Conservation (phyloP, 2,797 vertebrate species). For the Manis javanica region DNA sequence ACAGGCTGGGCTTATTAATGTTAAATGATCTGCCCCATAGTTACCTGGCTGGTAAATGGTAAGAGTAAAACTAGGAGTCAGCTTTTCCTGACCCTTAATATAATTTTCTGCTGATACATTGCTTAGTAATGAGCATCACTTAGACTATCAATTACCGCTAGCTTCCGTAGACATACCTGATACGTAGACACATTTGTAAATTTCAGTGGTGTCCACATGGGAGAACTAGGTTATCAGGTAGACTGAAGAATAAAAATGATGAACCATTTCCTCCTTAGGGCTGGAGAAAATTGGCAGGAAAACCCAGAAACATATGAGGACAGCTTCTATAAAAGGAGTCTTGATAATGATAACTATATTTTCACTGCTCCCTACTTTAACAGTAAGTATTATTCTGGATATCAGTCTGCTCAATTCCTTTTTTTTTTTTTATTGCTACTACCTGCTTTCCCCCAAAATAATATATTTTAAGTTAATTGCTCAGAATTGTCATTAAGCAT, state of each 20-base stretch:
- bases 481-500: not conserved
- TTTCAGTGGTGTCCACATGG: not conserved
- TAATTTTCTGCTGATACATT: not conserved
- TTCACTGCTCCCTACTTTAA: constrained; percentile 97
- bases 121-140: not conserved
- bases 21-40: not conserved
- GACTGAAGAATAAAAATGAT: constrained; percentile 62
- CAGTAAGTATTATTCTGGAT: constrained; percentile 88
- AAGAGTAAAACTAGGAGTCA: not conserved
- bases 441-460: not conserved
- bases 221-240: constrained; percentile 2
- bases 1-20: not conserved
- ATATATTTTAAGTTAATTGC: constrained; percentile 26
- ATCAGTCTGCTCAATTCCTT: not conserved
- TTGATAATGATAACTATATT: constrained; percentile 98
- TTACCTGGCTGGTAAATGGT: not conserved
- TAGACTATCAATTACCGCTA: not conserved
- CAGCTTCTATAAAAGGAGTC: constrained; percentile 98
- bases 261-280: constrained; percentile 87
- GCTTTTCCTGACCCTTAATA: not conserved
- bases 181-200: not conserved
- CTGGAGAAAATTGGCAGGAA: constrained; percentile 96
- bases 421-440: not conserved
- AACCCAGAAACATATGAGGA: constrained; percentile 97
- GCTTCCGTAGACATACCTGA: not conserved